Conservation (phyloP, 2,888 invertebrate genomes). For the Troides helena region DNA sequence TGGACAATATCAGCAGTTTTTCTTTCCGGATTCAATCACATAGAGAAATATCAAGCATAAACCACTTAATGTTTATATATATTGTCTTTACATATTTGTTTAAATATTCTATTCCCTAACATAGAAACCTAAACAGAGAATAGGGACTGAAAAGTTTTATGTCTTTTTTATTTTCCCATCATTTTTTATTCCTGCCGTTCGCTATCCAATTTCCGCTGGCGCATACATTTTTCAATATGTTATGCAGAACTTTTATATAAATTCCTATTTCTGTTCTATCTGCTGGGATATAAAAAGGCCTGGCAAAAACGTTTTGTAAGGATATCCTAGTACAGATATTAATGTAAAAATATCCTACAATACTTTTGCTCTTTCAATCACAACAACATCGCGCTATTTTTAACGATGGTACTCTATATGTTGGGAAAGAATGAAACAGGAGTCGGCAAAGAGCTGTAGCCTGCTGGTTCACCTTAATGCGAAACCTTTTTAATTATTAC, state of each 20-base stretch:
- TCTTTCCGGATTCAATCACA: too few species aligned
- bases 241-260: conserved; percentile 40
- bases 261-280: conserved; percentile 38
- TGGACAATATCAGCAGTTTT: too few species aligned
- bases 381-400: too few species aligned
- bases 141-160: conserved; percentile 15
- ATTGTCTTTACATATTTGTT: background rate
- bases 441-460: too few species aligned
- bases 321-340: background rate
- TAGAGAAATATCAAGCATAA: too few species aligned
- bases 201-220: conserved; percentile 41
- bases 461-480: too few species aligned
- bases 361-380: background rate
- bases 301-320: background rate
- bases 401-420: too few species aligned
- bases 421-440: too few species aligned
- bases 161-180: conserved; percentile 26
- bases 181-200: conserved; percentile 38
- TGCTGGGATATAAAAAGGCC: conserved; percentile 28
- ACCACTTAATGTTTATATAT: too few species aligned
- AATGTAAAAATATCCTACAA: background rate
- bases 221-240: conserved; percentile 47
- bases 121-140: background rate
- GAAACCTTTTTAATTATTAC: too few species aligned
- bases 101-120: background rate